Evolutionary conservation across 2,888 invertebrate genomes (phyloP), one percentile per base, ranked within the genome.

Genomic region (Dusona sp.): DNA sequence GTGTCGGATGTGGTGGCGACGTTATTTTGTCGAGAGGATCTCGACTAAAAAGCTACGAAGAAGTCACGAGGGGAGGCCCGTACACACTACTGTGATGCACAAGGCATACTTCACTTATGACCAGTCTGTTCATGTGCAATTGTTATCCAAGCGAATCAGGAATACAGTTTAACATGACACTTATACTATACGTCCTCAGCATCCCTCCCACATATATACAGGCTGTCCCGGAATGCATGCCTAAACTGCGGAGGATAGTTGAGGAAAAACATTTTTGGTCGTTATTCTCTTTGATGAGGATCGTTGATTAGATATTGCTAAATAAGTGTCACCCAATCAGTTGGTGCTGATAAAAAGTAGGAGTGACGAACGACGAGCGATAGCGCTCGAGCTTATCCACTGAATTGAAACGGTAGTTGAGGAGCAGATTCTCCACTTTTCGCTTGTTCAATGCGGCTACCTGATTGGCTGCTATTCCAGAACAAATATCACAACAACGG

Each of bases 101-200:
- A 73, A 73, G 72, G 57, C 72, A 45, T 86, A 86, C 83, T 83
- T 80, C 57, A 83, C 77, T 74, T 67, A 45, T 68, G 54, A 54
- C 70, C 83, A 45, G 83, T 67, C 79, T 51, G 79, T 80, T 80
- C 77, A 72, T 42, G 57, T 33, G 72, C 83, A 78, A 83, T 86
- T 86, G 86, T 83, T 73, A 67, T 80, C 83, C 72, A 67, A 51
- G n/a, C 57, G 77, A 78, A 51, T 77, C 75, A 82, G 74, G 79
- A 85, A 79, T 79, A 75, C 79, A 82, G 79, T 83, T 68, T 67
- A 77, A 78, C 80, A 67, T 83, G 64, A 75, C 29, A 67, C 67
- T 36, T 51, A 36, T 29, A 36, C 36, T 36, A 2, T 54, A 42
- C 73, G 25, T 67, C 51, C 61, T 73, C 57, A 85, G 77, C 75